A percentile compares a stretch with the other conserved stretches of the same genome.
Evolutionary conservation across 2,888 invertebrate genomes (phyloP).

Genomic region (Microctonus brassicae): DNA sequence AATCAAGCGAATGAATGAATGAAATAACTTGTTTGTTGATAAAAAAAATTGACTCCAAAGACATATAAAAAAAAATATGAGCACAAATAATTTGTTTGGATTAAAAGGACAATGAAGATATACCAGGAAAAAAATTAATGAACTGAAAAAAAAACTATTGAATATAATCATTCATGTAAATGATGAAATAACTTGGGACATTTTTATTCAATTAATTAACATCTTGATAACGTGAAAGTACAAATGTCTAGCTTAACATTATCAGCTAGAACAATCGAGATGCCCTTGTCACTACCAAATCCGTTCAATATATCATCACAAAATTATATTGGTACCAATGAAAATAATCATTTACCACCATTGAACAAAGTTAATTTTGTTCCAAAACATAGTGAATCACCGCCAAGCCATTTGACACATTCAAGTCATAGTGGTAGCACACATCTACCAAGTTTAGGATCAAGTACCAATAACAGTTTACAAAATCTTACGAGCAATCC

Average conservation of each 20-base stretch:
- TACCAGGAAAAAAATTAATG: not conserved
- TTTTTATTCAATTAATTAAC: not conserved
- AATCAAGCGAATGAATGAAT: not conserved
- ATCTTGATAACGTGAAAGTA: constrained; percentile 35
- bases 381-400: constrained; percentile 70
- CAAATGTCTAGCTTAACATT: constrained; percentile 58
- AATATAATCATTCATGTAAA: not conserved
- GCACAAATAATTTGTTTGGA: no score
- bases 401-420: constrained; percentile 59
- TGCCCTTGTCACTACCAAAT: constrained; percentile 71
- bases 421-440: constrained; percentile 45
- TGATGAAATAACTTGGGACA: constrained; percentile 3
- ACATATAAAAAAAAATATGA: not conserved
- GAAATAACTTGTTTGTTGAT: not conserved
- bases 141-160: not conserved
- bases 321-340: constrained; percentile 69
- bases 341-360: constrained; percentile 70
- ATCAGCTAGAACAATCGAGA: constrained; percentile 60
- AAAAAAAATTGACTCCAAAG: not conserved
- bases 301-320: constrained; percentile 66
- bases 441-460: constrained; percentile 57
- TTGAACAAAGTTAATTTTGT: constrained; percentile 64
- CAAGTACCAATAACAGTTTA: constrained; percentile 59
- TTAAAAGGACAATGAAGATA: no score
- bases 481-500: constrained; percentile 60